Evolutionary conservation across 2,113 vertebrate species (phyloP).

Genomic region (Vireo altiloquus): DNA sequence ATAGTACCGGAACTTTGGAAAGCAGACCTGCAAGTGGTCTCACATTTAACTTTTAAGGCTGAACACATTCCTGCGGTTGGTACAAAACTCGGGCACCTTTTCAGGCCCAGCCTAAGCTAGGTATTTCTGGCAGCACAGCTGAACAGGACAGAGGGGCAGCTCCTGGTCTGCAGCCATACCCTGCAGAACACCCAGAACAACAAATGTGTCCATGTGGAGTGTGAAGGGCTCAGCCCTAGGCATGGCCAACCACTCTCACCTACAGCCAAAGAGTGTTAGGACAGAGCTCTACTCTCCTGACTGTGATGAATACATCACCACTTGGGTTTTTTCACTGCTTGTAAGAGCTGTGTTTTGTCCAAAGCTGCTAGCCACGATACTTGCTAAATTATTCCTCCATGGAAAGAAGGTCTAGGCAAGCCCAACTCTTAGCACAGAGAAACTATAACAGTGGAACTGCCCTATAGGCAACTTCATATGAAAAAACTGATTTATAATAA

Average conservation of each 20-base stretch:
- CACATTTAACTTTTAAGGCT: background rate
- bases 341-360: background rate
- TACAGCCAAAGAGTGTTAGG: background rate
- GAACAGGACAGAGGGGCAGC: background rate
- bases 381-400: background rate
- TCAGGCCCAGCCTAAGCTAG: background rate
- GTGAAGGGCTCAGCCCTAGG: background rate
- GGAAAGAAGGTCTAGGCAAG: background rate
- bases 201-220: background rate
- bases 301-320: background rate
- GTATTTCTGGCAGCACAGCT: background rate
- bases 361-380: background rate
- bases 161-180: background rate
- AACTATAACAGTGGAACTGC: background rate
- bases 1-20: background rate
- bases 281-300: background rate
- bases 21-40: background rate
- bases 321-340: background rate
- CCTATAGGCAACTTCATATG: accelerated
- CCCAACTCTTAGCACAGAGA: background rate
- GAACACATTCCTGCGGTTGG: background rate
- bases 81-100: background rate
- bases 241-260: background rate
- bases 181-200: background rate
- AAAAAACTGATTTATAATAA: background rate